Evolutionary conservation across 2,797 vertebrate species (phyloP).

Genomic region (Pampus argenteus): DNA sequence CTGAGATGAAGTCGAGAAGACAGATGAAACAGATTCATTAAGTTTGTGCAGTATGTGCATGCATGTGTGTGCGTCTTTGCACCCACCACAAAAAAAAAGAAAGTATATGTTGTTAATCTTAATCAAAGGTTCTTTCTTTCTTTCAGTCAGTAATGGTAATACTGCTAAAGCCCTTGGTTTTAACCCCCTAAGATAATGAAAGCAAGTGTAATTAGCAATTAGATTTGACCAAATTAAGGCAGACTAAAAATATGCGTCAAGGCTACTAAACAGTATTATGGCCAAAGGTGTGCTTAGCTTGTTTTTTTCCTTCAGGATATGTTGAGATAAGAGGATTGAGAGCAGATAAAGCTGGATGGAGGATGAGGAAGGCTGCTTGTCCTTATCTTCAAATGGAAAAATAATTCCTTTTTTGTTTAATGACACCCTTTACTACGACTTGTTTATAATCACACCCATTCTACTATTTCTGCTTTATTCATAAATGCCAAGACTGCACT

Average conservation of each 20-base stretch:
- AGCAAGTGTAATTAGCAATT: conserved; percentile 71
- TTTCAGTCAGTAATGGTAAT: conserved; percentile 67
- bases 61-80: conserved; percentile 5
- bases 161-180: conserved; percentile 70
- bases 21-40: conserved; percentile 71
- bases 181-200: conserved; percentile 62
- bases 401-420: conserved; percentile 42
- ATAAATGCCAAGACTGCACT: conserved; percentile 32
- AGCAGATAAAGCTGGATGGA: conserved; percentile 7
- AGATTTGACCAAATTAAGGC: conserved; percentile 69
- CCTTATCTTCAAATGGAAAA: conserved; percentile 47
- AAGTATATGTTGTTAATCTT: conserved; percentile 61
- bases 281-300: conserved; percentile 57
- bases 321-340: conserved; percentile 61
- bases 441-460: conserved; percentile 30
- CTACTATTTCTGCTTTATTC: conserved; percentile 39
- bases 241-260: conserved; percentile 58
- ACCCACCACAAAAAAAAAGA: conserved; percentile 32
- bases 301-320: conserved; percentile 28
- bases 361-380: conserved; percentile 38
- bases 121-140: conserved; percentile 68
- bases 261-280: conserved; percentile 53
- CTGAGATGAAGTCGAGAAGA: conserved; percentile 40
- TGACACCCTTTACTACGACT: conserved; percentile 28
- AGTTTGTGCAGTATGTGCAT: conserved; percentile 29